A percentile compares a stretch with the other conserved stretches of the same genome.
Evolutionary conservation across 53 echinoderm and acorn worm species (phyloP).

Genomic region (Patiria pectinifera): DNA sequence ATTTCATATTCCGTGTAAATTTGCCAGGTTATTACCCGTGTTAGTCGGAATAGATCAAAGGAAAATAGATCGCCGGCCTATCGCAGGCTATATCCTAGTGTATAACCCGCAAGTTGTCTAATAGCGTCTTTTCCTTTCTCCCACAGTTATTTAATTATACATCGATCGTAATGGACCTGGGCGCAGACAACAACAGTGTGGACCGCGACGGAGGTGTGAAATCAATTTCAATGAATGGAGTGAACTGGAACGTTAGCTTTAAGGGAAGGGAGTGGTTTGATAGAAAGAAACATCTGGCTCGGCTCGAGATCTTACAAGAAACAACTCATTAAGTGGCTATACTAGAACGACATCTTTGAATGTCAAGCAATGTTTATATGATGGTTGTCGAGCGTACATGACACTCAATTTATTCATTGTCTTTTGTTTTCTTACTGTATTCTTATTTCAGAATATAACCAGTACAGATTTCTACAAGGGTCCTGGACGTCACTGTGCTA

Average conservation of each 20-base stretch:
- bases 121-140: constrained; percentile 1
- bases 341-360: too few relatives aligned
- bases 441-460: too few relatives aligned
- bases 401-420: too few relatives aligned
- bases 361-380: too few relatives aligned
- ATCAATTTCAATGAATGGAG: not conserved
- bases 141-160: not conserved
- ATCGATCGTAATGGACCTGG: constrained; percentile 5
- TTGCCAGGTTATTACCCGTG: not conserved
- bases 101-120: not conserved
- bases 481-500: too few relatives aligned
- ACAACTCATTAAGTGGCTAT: not conserved
- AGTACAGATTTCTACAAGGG: too few relatives aligned
- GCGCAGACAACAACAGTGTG: not conserved
- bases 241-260: not conserved
- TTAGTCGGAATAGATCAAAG: constrained; percentile 28
- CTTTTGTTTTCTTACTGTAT: too few relatives aligned
- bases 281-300: not conserved
- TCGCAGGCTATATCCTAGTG: not conserved
- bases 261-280: not conserved
- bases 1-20: not conserved
- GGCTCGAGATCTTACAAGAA: not conserved
- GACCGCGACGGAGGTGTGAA: not conserved
- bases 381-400: too few relatives aligned
- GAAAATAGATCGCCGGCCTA: not conserved